These are phyloP conservation scores for Aplodontia rufa DNA, from an alignment of 2,113 vertebrate genomes.

Conservation along the genomic window DNA sequence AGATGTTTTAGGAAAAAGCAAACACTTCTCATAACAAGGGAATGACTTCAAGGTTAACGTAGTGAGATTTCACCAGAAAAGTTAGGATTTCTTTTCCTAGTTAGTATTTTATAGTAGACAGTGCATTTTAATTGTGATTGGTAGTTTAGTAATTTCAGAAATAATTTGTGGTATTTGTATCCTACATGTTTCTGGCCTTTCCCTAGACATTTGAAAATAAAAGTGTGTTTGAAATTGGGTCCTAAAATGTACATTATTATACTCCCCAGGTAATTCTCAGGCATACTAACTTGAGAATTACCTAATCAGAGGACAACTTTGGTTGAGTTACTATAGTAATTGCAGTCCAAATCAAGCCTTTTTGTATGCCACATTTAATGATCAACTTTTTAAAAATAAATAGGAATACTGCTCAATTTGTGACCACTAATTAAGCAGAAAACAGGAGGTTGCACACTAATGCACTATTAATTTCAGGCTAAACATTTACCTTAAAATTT, in stretches of 20 bases:
- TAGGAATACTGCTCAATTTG: background rate
- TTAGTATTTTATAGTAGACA: background rate
- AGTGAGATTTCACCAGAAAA: background rate
- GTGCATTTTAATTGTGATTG: background rate
- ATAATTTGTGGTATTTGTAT: background rate
- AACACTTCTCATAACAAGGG: background rate
- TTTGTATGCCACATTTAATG: background rate
- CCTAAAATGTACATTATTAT: background rate
- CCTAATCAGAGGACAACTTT: background rate
- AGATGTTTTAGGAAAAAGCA: background rate
- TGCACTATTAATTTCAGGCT: background rate
- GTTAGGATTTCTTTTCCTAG: constrained; percentile 8
- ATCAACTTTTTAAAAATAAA: background rate
- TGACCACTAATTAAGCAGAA: background rate
- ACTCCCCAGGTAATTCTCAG: background rate
- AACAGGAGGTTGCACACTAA: background rate
- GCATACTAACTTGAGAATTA: constrained; percentile 4
- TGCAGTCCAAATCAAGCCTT: background rate
- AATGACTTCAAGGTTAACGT: background rate
- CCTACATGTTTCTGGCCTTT: background rate
- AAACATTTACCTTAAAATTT: constrained; percentile 1
- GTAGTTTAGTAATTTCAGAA: background rate
- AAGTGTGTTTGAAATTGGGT: background rate
- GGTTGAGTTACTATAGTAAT: background rate
- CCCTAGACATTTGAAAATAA: background rate